Base-by-base conservation (phyloP, 2,113 vertebrate genomes). In the Corythaeola cristata region DNA sequence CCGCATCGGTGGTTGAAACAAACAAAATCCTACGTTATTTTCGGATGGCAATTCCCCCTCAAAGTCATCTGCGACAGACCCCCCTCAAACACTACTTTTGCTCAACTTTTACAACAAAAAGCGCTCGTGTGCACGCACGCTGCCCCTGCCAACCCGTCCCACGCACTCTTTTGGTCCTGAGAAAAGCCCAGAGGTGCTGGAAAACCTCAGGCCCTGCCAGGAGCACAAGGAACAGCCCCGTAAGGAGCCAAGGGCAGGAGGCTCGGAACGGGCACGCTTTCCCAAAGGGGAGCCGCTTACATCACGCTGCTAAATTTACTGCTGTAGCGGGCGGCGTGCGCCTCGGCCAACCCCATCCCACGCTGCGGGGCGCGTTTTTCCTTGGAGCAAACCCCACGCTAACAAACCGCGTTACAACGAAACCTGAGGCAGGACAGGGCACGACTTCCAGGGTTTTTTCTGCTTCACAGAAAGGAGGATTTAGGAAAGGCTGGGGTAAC, bases 71-170 rank as follows among this genome's bases (percentile, higher is more conserved):
- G 4, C 2, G 10, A 10, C 3, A 47, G 9, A 30, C 39, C 32
- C 32, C 21, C 35, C 27, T 28, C 37, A 41, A 90, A 26, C 3
- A 39, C 7, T 21, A 13, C 47, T 44, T 64, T 11, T 35, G 28
- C 39, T 39, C 41, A 49, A 21, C 27, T 56, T 60, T 14, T 27
- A 59, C 12, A n/a, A 47, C 26, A 49, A 21, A 33, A 30, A 41
- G 44, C 1, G 2, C 2, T 3, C 1, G 0, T 1, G 18, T 0
- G 16, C 5, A 5, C 0, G 2, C 30, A 4, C 8, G 5, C 3
- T 0, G 20, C 27, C 7, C n/a, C 11, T 10, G 9, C 49, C 21
- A 23, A 5, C 28, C 24, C 0, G 0, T 60, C 28, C 56, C 3
- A 6, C 2, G 4, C 0, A 0, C 21, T 32, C 23, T 47, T 59